Evolutionary conservation across 2,888 invertebrate genomes (phyloP), one percentile per base, ranked within the genome.

Genomic region (Stratiomys singularior): DNA sequence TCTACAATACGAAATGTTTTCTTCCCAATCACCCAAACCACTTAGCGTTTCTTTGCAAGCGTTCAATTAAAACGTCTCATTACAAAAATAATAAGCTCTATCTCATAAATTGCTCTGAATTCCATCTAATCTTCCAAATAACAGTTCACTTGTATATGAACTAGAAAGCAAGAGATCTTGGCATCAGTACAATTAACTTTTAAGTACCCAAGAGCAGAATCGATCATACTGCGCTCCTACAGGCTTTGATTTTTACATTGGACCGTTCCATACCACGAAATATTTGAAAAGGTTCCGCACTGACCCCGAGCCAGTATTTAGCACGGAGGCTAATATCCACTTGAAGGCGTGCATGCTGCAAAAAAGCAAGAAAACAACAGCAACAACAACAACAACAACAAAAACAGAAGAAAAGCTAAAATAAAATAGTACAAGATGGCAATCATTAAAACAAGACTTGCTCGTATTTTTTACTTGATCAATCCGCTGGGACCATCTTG

Each of bases 101-200:
- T 28, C 28, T n/a, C n/a, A 30, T 30, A 64, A 64, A 64, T 64
- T 64, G 64, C 64, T 64, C 28, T n/a, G 25, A 64, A 64, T 64
- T 64, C 18, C n/a, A 52, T 52, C 3, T 52, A 52, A 52, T 9
- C 52, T 13, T 4, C 37, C 52, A 52, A 9, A 52, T 52, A 5
- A 52, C n/a, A 5, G 18, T 52, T 18, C n/a, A 52, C 52, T 9
- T 52, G 9, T 37, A 4, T 5, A 52, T 52, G 52, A 18, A 52
- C 52, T 52, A 13, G 52, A 52, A 52, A 52, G 52, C 52, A 13
- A 52, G 7, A 18, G 52, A 52, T 5, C 52, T 25, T 0, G 60
- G 13, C 18, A 60, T 60, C 25, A 18, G 18, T n/a, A 60, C 60
- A 60, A 60, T 60, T 60, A 60, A 60, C 60, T 25, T 25, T 37